These are phyloP conservation scores for Galerucella nymphaeae DNA, from an alignment of 2,888 invertebrate genomes.

Conservation along the genomic window DNA sequence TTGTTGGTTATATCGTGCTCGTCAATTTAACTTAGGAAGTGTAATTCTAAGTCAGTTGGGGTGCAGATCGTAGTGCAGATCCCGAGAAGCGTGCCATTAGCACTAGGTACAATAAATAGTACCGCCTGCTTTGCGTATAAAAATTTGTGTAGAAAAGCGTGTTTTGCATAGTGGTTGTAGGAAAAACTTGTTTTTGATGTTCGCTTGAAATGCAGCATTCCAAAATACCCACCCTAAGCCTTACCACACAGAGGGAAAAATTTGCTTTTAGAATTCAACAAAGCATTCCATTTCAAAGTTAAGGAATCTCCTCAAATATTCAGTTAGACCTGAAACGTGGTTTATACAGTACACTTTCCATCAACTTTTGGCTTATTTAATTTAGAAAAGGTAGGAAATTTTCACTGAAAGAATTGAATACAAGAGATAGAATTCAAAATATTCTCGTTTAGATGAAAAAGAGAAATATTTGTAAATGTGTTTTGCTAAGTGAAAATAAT, in stretches of 20 bases:
- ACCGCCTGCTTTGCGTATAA: too few relatives aligned
- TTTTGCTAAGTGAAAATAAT: neutral
- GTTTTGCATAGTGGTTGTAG: too few relatives aligned
- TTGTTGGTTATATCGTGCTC: too few relatives aligned
- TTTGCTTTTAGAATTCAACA: conserved; percentile 4
- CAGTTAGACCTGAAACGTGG: conserved; percentile 2
- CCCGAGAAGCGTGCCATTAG: too few relatives aligned
- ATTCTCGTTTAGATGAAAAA: neutral
- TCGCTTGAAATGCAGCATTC: neutral
- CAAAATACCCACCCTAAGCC: neutral
- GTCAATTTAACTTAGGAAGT: too few relatives aligned
- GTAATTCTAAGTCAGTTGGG: too few relatives aligned
- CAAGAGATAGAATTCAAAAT: neutral
- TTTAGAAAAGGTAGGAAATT: conserved; percentile 6
- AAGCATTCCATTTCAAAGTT: conserved; percentile 11
- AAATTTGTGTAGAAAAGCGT: too few relatives aligned
- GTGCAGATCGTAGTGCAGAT: too few relatives aligned
- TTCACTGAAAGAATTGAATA: neutral
- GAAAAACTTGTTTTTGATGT: neutral
- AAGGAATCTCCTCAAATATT: conserved; percentile 13
- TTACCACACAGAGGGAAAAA: neutral
- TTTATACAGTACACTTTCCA: conserved; percentile 1
- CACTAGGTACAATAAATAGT: too few relatives aligned
- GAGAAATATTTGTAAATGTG: neutral
- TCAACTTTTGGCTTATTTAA: neutral